Conservation (phyloP, 92 coral and sea anemone species). For the Porites rus region DNA sequence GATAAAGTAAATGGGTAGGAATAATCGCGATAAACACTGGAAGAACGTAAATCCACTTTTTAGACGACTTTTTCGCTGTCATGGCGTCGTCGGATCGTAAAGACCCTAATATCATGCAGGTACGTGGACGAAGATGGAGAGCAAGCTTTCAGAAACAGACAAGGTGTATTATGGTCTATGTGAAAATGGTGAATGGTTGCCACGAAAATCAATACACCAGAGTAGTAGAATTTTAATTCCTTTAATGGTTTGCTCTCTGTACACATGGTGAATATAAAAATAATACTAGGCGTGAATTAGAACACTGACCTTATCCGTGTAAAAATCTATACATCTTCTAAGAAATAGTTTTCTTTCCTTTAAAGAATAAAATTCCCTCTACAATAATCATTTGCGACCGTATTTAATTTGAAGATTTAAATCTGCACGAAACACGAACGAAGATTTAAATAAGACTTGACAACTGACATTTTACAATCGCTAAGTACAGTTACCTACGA, state of each 20-base stretch:
- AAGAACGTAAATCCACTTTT: no score
- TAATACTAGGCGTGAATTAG: constrained; percentile 19
- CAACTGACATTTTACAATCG: no score
- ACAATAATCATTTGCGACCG: not conserved
- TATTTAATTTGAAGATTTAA: not conserved
- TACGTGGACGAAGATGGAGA: no score
- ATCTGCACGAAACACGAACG: not conserved
- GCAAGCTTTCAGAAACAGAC: no score
- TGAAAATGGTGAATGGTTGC: not conserved
- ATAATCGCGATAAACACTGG: no score
- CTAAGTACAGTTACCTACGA: no score
- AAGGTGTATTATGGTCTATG: no score
- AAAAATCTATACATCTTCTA: constrained; percentile 1
- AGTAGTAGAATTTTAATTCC: constrained; percentile 8
- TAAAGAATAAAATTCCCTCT: not conserved
- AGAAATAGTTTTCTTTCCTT: constrained; percentile 10
- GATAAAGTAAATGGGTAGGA: no score
- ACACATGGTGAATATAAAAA: constrained; percentile 46
- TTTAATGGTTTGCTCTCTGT: constrained; percentile 16
- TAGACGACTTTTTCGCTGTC: no score
- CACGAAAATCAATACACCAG: not conserved
- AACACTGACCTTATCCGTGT: constrained; percentile 11
- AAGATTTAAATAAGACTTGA: no score
- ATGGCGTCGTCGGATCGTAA: no score
- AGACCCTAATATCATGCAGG: no score